Evolutionary conservation across 2,888 invertebrate genomes (phyloP), one percentile per base, ranked within the genome.

Genomic region (Cephus rjabovi): DNA sequence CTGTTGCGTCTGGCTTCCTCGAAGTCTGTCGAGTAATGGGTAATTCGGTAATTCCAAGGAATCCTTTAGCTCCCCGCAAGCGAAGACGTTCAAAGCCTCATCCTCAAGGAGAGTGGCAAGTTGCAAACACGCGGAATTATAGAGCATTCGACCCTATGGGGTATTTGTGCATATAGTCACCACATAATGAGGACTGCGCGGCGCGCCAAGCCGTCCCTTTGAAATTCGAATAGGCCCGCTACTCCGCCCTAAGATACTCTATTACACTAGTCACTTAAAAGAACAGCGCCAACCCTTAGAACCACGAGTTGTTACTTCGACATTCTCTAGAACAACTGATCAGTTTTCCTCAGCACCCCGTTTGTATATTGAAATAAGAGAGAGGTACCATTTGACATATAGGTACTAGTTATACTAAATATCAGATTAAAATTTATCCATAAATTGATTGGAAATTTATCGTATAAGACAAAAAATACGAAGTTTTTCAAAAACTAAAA

Each of bases 201-300:
- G 87, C 85, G 83, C 81, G 81, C 83, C 84, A 82, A 81, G 74
- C 80, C 81, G 85, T 81, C 82, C 84, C 87, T 89, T 89, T 89
- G 89, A 89, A 89, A 89, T 87, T 81, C 77, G 89, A 89, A 86
- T 83, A 86, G 82, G 9, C 37, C 79, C 77, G 69, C 81, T 79
- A 83, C 87, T 80, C 86, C 86, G 85, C 87, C 85, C 86, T 82
- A 76, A 82, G 82, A 83, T 85, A 86, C 87, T 84, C 85, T 84
- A 86, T 87, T 84, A 87, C 86, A 81, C 81, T 84, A 82, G 79
- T 76, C 69, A 70, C 70, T 34, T 75, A 77, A 73, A 35, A 34
- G 73, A 77, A 80, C 73, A 75, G 80, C 73, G 75, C 74, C 75
- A 75, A 56, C 73, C 33, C 33, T 12, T 40, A 79, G 74, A 75